Base-by-base conservation (phyloP, 2,113 vertebrate species). In the Hydrolagus affinis region DNA sequence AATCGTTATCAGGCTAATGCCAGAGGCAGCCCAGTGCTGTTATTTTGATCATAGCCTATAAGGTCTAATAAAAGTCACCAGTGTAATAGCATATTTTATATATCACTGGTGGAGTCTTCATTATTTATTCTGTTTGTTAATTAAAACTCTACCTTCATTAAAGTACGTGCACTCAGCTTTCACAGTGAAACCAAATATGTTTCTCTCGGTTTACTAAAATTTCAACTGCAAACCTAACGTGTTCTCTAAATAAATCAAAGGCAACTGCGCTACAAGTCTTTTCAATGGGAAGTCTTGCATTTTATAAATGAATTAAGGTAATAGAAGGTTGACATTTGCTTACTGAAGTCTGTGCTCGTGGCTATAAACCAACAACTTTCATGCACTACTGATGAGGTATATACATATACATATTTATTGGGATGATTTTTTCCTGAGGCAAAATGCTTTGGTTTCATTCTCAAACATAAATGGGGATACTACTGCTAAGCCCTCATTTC, bases 81-180 rank as follows among this genome's bases (percentile, higher is more conserved):
- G 23, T 83, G 12, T 83, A 66, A 83, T 32, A 66, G 78, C 78
- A 83, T 83, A 83, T 83, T 83, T 83, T 32, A 83, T 83, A 83
- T 83, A 68, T 83, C 78, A 83, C 78, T 83, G 78, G 60, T 83
- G 77, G 78, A 30, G 78, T 19, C 78, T 83, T 83, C 78, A 83
- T 83, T 83, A 83, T 83, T 83, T 83, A 83, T 83, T 83, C 78
- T 83, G 78, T 83, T 83, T 83, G 78, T 66, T 83, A 83, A 83
- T 83, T 83, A 83, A 83, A 83, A 64, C 78, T 83, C 78, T 83
- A 66, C 60, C 62, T 83, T 83, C 78, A 83, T 83, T 83, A 83
- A 64, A 83, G 60, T 83, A 32, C 78, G 66, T 66, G 62, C 78
- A 83, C 78, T 66, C 78, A 68, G 66, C 66, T 83, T 83, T 66